A percentile compares a stretch with the other conserved stretches of the same genome.
Evolutionary conservation across 1,140 invertebrate species (phyloP).

Genomic region (Heliconius eleuchia): DNA sequence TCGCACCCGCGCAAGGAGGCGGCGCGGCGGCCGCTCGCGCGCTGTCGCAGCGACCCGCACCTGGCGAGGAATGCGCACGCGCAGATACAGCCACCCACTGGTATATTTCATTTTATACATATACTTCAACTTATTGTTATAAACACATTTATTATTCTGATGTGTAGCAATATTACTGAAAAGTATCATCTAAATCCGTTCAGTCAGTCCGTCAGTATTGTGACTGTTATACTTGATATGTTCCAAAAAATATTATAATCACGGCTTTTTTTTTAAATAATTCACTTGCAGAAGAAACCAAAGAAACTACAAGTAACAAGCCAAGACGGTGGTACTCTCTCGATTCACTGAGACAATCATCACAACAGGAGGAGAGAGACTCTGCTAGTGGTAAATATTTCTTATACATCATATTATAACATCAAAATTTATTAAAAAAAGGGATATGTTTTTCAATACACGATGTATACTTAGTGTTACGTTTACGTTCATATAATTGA

Average conservation of each 20-base stretch:
- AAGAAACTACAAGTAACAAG: conserved; percentile 62
- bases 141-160: too few species aligned
- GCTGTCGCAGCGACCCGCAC: conserved; percentile 75
- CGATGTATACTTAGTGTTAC: too few species aligned
- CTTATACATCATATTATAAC: too few species aligned
- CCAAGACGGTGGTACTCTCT: conserved; percentile 75
- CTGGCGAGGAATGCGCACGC: conserved; percentile 46
- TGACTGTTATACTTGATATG: background rate
- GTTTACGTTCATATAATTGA: too few species aligned
- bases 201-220: background rate
- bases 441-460: too few species aligned
- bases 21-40: conserved; percentile 60
- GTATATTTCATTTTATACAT: conserved; percentile 9
- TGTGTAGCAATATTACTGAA: too few species aligned
- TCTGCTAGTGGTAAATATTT: conserved; percentile 70
- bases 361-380: conserved; percentile 72
- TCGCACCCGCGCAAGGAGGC: conserved; percentile 59
- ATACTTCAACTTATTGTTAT: background rate
- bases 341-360: conserved; percentile 70
- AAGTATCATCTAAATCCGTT: background rate
- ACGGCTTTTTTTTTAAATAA: background rate
- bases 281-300: conserved; percentile 63
- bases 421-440: too few species aligned
- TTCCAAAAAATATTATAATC: too few species aligned
- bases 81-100: conserved; percentile 38